Base-by-base conservation (phyloP, 2,113 vertebrate genomes). In the Montifringilla adamsi region DNA sequence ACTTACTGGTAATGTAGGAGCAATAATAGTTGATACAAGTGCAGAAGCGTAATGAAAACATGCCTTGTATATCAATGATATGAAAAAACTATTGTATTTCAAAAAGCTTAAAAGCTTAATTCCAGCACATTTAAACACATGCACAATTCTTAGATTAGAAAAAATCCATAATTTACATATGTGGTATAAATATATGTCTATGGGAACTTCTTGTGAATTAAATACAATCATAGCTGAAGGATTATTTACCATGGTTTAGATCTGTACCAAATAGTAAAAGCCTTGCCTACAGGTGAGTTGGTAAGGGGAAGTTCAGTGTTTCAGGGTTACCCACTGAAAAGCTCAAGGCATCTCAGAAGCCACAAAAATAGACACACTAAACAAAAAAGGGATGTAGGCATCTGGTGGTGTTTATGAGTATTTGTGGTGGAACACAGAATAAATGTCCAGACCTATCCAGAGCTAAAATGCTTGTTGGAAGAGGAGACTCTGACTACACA, bases 401-500 rank as follows among this genome's bases (percentile, higher is more conserved):
- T 58, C 59, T 35, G 68, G 6, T 16, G 28, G 15, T 69, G n/a
- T 75, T 85, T 66, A 52, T 66, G 50, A 55, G 43, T 30, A 79
- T 94, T 93, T 91, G 91, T 74, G 35, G 19, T 95, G 53, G 18
- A 87, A 79, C 35, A 91, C n/a, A 66, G 55, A 90, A 87, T 93
- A 90, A 85, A 96, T 93, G 83, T 87, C 39, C 70, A 96, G 76
- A 55, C 37, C 75, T 91, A 93, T 75, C 84, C 75, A 94, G 62
- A 90, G 18, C 46, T 95, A 90, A 96, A 96, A 94, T 68, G 41
- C 70, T 93, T 94, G 86, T 59, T 93, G 83, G 52, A 92, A 84
- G 77, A 94, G 67, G 37, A 97, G 69, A 52, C 82, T 90, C 87
- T 82, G 46, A 94, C 84, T 77, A 82, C 74, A 92, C 60, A 94